Evolutionary conservation across 2,113 vertebrate species (phyloP).

Genomic region (Paralichthys olivaceus): DNA sequence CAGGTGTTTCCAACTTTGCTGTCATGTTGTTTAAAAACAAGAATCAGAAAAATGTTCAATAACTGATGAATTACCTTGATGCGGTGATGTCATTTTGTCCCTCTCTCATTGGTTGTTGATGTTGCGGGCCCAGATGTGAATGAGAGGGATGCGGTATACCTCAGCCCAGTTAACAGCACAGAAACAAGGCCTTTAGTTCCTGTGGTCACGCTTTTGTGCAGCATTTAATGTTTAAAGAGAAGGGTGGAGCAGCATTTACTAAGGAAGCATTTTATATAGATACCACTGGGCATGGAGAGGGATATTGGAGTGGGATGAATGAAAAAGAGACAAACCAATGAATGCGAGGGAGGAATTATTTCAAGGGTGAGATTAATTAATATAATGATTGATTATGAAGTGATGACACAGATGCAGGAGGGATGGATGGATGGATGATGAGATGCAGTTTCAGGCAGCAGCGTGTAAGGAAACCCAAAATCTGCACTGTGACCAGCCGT

Average conservation of each 20-base stretch:
- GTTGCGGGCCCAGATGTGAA: slow-evolving; percentile 62
- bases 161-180: slow-evolving; percentile 73
- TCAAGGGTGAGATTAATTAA: slow-evolving; percentile 3
- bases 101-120: slow-evolving; percentile 48
- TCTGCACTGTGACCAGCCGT: slow-evolving; percentile 74
- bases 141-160: slow-evolving; percentile 68
- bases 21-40: not conserved
- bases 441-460: slow-evolving; percentile 75
- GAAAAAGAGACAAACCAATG: slow-evolving; percentile 14
- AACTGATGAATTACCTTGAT: slow-evolving; percentile 45
- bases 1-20: not conserved
- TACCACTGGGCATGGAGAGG: slow-evolving; percentile 74
- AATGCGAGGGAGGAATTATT: not conserved
- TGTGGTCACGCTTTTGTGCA: slow-evolving; percentile 71
- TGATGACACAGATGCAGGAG: not conserved
- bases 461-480: slow-evolving; percentile 78
- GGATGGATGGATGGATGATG: slow-evolving; percentile 46
- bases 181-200: slow-evolving; percentile 75
- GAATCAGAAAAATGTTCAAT: slow-evolving; percentile 33
- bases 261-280: slow-evolving; percentile 82
- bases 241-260: slow-evolving; percentile 82
- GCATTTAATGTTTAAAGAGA: slow-evolving; percentile 83
- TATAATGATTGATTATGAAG: slow-evolving; percentile 2
- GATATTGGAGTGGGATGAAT: slow-evolving; percentile 58
- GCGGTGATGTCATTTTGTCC: slow-evolving; percentile 46